These are phyloP conservation scores for Amblyornis subalaris DNA, from an alignment of 2,113 vertebrate genomes.

Conservation along the genomic window DNA sequence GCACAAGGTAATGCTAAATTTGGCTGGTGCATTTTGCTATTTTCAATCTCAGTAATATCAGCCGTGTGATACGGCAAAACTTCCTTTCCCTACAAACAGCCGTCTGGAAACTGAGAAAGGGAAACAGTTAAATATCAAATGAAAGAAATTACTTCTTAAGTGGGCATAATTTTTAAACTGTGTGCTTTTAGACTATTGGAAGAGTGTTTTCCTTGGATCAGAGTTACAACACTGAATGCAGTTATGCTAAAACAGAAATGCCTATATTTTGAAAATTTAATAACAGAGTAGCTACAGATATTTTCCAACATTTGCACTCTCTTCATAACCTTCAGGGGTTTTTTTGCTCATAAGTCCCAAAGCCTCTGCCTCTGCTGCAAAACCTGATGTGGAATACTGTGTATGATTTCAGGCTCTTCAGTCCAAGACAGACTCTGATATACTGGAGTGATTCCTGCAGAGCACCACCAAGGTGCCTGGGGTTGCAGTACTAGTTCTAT, in stretches of 20 bases:
- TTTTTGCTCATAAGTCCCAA: neutral
- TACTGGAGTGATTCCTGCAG: neutral
- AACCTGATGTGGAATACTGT: neutral
- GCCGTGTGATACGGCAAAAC: neutral
- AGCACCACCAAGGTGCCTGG: neutral
- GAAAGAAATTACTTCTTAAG: neutral
- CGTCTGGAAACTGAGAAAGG: neutral
- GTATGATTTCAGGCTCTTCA: neutral
- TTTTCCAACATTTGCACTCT: neutral
- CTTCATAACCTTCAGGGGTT: fast-evolving
- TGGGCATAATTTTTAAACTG: neutral
- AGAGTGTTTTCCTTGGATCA: neutral
- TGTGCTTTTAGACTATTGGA: neutral
- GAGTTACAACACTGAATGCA: neutral
- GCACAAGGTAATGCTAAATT: neutral
- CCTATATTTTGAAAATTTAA: neutral
- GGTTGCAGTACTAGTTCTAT: neutral
- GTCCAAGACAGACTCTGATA: neutral
- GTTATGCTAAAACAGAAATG: neutral
- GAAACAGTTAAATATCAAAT: neutral
- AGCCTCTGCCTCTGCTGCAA: neutral
- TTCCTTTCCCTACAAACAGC: neutral
- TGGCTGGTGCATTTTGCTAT: neutral
- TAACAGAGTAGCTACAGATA: neutral
- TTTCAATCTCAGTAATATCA: neutral